phyloP scores from a whole-genome alignment of 1,140 invertebrate genomes.

The Steinernema khuongi region DNA sequence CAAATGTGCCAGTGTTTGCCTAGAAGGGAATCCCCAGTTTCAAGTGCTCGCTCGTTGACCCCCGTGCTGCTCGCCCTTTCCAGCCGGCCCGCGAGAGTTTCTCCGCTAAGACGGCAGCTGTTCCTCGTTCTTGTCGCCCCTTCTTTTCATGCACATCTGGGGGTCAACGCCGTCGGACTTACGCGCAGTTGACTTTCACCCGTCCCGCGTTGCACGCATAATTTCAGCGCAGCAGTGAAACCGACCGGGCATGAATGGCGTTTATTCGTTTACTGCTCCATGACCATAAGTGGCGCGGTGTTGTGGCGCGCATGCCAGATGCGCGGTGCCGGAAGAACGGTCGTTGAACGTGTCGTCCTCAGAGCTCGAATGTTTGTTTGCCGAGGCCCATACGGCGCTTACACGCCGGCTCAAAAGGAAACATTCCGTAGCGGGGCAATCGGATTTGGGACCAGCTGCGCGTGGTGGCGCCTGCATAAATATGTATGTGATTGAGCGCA shows the following conservation, averaged over 20 bases:
- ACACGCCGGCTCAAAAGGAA: background rate
- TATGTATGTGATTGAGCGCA: background rate
- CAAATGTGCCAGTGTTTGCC: too few relatives aligned
- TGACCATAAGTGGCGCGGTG: too few relatives aligned
- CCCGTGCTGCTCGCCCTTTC: background rate
- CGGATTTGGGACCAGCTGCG: background rate
- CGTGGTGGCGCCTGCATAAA: background rate
- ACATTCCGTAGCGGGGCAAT: background rate
- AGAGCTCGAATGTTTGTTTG: background rate
- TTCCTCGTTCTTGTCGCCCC: background rate
- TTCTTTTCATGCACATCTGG: background rate
- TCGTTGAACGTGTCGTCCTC: too few relatives aligned
- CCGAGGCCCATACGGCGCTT: background rate
- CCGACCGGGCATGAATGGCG: too few relatives aligned
- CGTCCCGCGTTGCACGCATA: background rate
- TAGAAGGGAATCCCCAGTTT: too few relatives aligned
- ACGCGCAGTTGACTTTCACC: background rate
- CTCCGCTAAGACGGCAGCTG: constrained; percentile 5
- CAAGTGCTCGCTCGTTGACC: background rate
- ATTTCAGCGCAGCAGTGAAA: background rate
- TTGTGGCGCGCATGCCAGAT: too few relatives aligned
- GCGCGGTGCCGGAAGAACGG: too few relatives aligned
- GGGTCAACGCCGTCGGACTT: background rate
- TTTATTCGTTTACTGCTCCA: too few relatives aligned
- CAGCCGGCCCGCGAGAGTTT: background rate